Conservation (phyloP, 1,140 invertebrate species). For the Drosophila varians region DNA sequence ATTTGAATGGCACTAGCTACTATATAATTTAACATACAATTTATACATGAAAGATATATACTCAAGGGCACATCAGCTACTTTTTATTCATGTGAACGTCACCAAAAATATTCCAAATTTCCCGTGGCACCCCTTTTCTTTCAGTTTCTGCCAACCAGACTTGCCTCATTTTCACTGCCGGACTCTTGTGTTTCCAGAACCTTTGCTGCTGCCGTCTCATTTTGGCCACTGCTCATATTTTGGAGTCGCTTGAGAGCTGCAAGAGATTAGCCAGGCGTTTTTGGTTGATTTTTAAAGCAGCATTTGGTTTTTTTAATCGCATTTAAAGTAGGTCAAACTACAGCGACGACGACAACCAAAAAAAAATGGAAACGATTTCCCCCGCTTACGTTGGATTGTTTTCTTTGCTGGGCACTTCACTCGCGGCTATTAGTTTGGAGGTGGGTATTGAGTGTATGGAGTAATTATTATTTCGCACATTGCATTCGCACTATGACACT, state of each 20-base stretch:
- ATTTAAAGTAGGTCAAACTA: conserved; percentile 71
- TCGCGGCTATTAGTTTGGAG: conserved; percentile 18
- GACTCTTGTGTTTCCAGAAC: conserved; percentile 78
- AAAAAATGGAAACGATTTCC: conserved; percentile 3
- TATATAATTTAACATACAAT: too few relatives aligned
- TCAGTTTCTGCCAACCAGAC: neutral
- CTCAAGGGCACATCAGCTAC: too few relatives aligned
- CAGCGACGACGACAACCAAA: conserved; percentile 28
- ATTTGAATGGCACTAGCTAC: too few relatives aligned
- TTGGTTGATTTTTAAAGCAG: conserved; percentile 7
- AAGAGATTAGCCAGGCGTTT: conserved; percentile 31
- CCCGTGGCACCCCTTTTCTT: neutral
- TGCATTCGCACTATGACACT: conserved; percentile 54
- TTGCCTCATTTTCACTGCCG: conserved; percentile 81
- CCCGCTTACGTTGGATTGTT: conserved; percentile 64
- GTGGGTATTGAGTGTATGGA: neutral
- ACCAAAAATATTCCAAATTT: neutral
- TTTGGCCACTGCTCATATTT: conserved; percentile 83
- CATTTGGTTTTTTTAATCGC: conserved; percentile 44
- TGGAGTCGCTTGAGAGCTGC: conserved; percentile 47
- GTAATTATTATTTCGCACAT: conserved; percentile 42
- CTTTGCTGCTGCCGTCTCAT: conserved; percentile 81
- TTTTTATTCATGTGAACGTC: neutral
- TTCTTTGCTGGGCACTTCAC: conserved; percentile 46
- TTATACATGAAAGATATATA: too few relatives aligned